These are phyloP conservation scores for Diploptera punctata DNA, from an alignment of 2,888 invertebrate genomes.

Conservation along the genomic window DNA sequence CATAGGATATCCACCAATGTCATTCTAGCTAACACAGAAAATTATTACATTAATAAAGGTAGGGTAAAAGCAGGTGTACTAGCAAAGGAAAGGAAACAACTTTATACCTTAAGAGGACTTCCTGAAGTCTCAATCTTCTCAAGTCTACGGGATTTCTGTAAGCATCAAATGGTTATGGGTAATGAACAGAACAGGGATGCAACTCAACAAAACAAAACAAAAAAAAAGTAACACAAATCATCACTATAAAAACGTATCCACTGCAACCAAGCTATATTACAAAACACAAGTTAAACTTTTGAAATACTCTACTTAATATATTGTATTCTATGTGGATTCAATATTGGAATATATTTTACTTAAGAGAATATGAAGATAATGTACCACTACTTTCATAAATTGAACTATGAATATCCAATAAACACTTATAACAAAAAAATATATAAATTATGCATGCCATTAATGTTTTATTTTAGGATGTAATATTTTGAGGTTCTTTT, in stretches of 20 bases:
- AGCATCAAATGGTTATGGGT: conserved; percentile 17
- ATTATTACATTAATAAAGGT: neutral
- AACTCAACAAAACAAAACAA: neutral
- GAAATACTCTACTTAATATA: too few relatives aligned
- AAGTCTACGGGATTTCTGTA: conserved; percentile 81
- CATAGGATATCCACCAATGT: neutral
- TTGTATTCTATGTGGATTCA: too few relatives aligned
- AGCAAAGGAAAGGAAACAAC: neutral
- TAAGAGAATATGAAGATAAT: too few relatives aligned
- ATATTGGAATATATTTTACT: too few relatives aligned
- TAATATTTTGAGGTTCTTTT: too few relatives aligned
- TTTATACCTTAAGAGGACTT: conserved; percentile 73
- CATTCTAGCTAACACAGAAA: neutral
- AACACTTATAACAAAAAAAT: too few relatives aligned
- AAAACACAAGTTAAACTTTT: neutral
- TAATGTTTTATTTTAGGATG: too few relatives aligned
- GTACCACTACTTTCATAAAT: too few relatives aligned
- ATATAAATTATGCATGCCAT: too few relatives aligned
- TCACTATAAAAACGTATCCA: neutral
- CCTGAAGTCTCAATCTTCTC: conserved; percentile 69
- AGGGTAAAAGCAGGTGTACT: conserved; percentile 19
- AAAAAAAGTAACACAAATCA: neutral
- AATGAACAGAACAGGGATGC: neutral
- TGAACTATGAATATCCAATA: too few relatives aligned
- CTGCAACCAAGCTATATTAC: neutral